Conservation (phyloP, 2,797 vertebrate genomes). For the Mormyrus proboscirostris region DNA sequence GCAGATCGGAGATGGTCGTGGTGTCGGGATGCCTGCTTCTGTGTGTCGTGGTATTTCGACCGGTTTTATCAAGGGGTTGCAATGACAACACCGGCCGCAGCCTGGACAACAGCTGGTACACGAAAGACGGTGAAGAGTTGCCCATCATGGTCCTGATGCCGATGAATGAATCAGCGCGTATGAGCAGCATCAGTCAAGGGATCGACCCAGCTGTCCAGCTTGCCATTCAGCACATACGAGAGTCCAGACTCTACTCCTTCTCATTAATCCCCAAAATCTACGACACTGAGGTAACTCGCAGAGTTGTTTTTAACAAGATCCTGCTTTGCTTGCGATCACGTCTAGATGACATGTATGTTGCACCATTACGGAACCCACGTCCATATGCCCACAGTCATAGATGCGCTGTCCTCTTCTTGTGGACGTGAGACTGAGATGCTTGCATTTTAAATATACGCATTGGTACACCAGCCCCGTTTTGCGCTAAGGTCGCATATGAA, state of each 20-base stretch:
- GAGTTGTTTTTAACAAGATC: neutral
- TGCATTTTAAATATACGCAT: constrained; percentile 31
- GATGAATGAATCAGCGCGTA: constrained; percentile 72
- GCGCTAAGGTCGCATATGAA: constrained; percentile 20
- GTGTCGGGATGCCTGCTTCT: constrained; percentile 65
- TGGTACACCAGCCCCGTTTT: constrained; percentile 14
- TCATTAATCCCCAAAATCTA: constrained; percentile 76
- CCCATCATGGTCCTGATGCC: constrained; percentile 78
- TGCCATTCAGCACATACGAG: constrained; percentile 70
- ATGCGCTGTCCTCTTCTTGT: constrained; percentile 40
- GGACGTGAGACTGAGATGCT: constrained; percentile 35
- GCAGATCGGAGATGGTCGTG: constrained; percentile 60
- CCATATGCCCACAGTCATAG: constrained; percentile 23
- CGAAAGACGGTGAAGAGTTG: constrained; percentile 62
- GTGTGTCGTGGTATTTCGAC: constrained; percentile 51
- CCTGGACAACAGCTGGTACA: constrained; percentile 69
- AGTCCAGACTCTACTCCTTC: constrained; percentile 68
- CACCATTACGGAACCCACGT: constrained; percentile 19
- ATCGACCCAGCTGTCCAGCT: constrained; percentile 72
- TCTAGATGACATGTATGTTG: neutral
- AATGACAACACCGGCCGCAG: constrained; percentile 69
- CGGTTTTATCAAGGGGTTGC: constrained; percentile 63
- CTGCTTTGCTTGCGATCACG: constrained; percentile 15
- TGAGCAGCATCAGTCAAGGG: constrained; percentile 75
- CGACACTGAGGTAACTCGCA: constrained; percentile 66